Conservation (phyloP, 2,888 invertebrate genomes). For the Eledone cirrhosa region DNA sequence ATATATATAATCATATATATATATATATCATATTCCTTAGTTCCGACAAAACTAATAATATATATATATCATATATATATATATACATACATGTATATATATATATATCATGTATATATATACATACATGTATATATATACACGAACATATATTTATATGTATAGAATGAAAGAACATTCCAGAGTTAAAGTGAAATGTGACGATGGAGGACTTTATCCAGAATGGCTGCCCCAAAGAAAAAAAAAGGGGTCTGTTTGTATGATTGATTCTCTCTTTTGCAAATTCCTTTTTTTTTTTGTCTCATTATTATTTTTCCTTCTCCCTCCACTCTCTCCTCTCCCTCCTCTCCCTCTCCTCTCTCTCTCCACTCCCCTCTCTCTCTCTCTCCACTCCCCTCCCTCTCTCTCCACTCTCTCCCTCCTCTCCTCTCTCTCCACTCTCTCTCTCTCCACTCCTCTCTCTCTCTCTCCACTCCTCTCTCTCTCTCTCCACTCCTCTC, state of each 20-base stretch:
- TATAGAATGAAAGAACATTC: neutral
- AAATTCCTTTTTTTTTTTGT: neutral
- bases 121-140: neutral
- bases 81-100: neutral
- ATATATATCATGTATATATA: slow-evolving; percentile 6
- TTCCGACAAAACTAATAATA: no score
- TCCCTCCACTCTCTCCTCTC: neutral
- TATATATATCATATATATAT: neutral
- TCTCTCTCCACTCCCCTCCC: no score
- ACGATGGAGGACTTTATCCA: no score
- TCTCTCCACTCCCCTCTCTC: neutral
- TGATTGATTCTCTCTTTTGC: no score
- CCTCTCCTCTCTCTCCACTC: no score
- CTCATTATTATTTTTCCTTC: neutral
- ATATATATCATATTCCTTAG: neutral
- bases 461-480: no score
- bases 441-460: no score
- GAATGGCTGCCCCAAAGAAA: no score
- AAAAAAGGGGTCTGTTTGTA: no score
- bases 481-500: neutral
- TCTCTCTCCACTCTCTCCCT: no score
- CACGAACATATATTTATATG: neutral
- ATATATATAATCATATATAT: neutral
- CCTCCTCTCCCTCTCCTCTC: neutral
- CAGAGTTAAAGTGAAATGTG: no score